Conservation (phyloP, 1,140 invertebrate species). For the Charaxes varanes region DNA sequence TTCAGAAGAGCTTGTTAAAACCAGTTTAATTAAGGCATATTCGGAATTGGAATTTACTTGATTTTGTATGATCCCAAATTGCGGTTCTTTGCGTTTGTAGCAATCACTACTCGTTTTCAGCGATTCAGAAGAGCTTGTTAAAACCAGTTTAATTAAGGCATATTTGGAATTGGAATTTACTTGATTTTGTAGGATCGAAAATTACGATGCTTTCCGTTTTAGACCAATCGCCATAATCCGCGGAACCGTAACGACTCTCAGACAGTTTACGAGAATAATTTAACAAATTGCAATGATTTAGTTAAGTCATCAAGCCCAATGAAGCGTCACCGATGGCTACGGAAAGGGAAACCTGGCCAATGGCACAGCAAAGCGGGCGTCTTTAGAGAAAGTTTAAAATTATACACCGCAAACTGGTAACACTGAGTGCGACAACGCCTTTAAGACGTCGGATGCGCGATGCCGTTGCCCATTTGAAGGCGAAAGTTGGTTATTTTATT, state of each 20-base stretch:
- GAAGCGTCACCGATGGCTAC: constrained; percentile 31
- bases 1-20: too few species aligned
- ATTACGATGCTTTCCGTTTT: too few species aligned
- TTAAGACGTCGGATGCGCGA: constrained; percentile 8
- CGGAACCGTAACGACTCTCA: not conserved
- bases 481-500: constrained; percentile 10
- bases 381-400: constrained; percentile 66
- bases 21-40: too few species aligned
- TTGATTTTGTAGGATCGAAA: too few species aligned
- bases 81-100: too few species aligned
- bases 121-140: too few species aligned
- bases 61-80: too few species aligned
- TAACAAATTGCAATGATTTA: not conserved
- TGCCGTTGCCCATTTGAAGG: constrained; percentile 9
- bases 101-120: too few species aligned
- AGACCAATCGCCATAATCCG: not conserved
- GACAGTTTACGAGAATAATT: not conserved
- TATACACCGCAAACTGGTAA: constrained; percentile 58
- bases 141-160: too few species aligned
- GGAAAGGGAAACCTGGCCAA: constrained; percentile 49
- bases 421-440: constrained; percentile 36
- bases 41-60: too few species aligned
- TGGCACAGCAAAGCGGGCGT: constrained; percentile 26
- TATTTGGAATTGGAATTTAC: too few species aligned
- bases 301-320: constrained; percentile 14